phyloP scores from a whole-genome alignment of 1,140 invertebrate genomes.

The Neodiprion pinetum region DNA sequence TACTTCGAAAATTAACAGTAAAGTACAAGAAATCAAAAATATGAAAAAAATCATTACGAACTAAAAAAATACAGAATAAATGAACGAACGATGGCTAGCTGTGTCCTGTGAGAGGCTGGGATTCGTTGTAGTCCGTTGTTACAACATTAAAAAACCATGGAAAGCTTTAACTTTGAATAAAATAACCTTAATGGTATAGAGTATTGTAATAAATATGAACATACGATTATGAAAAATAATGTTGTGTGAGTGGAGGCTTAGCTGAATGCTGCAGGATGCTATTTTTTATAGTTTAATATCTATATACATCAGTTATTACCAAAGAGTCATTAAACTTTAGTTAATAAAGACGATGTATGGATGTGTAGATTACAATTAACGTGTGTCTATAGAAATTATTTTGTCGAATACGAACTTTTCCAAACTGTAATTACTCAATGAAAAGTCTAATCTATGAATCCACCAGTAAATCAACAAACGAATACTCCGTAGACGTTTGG shows the following conservation, averaged over 20 bases:
- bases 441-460: no score
- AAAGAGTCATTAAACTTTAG: background rate
- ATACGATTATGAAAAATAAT: conserved; percentile 12
- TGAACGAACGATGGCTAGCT: conserved; percentile 28
- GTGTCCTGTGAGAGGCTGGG: conserved; percentile 20
- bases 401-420: no score
- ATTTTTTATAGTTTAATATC: background rate
- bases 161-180: conserved; percentile 55
- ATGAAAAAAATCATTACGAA: background rate
- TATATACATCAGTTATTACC: no score
- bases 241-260: conserved; percentile 8
- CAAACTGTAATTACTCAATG: no score
- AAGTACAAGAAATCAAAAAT: conserved; percentile 1
- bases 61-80: conserved; percentile 21
- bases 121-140: conserved; percentile 30
- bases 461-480: no score
- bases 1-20: background rate
- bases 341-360: background rate
- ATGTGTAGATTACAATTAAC: background rate
- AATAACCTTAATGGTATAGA: conserved; percentile 45
- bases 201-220: conserved; percentile 18
- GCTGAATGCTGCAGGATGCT: conserved; percentile 1
- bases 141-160: conserved; percentile 41
- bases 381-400: no score
- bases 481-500: no score